phyloP scores from a whole-genome alignment of 2,888 invertebrate species.

The Scaeva pyrastri region DNA sequence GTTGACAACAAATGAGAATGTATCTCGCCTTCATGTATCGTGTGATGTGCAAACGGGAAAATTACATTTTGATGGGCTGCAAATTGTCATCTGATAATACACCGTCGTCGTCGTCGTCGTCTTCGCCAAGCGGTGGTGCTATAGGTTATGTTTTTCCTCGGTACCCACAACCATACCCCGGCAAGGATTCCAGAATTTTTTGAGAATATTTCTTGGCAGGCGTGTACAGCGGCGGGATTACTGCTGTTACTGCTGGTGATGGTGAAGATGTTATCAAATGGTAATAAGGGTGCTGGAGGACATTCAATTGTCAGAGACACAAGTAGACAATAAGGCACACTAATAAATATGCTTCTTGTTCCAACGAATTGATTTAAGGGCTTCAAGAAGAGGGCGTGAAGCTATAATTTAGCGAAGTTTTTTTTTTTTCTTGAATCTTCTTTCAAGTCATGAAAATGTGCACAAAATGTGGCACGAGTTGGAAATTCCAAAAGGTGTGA shows the following conservation, averaged over 20 bases:
- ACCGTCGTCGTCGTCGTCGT: not conserved
- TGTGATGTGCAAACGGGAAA: slow-evolving; percentile 76
- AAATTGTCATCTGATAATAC: slow-evolving; percentile 78
- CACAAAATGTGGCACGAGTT: slow-evolving; percentile 66
- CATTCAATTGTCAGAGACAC: slow-evolving; percentile 74
- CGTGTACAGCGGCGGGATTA: slow-evolving; percentile 54
- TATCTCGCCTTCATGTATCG: slow-evolving; percentile 61
- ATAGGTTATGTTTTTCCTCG: slow-evolving; percentile 42
- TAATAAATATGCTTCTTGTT: slow-evolving; percentile 70
- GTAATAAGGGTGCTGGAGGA: slow-evolving; percentile 74
- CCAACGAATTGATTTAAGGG: slow-evolving; percentile 69
- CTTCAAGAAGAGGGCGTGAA: slow-evolving; percentile 70
- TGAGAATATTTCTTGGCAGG: slow-evolving; percentile 61
- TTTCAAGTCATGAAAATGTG: slow-evolving; percentile 28
- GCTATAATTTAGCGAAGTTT: slow-evolving; percentile 59
- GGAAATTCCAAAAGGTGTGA: slow-evolving; percentile 58
- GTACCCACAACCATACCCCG: not conserved
- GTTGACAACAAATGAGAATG: slow-evolving; percentile 72
- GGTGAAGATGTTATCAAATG: slow-evolving; percentile 74
- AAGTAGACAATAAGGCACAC: slow-evolving; percentile 62
- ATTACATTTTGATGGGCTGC: slow-evolving; percentile 78
- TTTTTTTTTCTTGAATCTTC: not conserved
- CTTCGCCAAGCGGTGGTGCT: too few species aligned
- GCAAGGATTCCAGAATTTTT: slow-evolving; percentile 45
- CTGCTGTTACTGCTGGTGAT: slow-evolving; percentile 61